Percentiles rank a stretch among this genome's conserved stretches.
phyloP scores from a whole-genome alignment of 2,888 invertebrate genomes.

The Meteorus cinctellus region DNA sequence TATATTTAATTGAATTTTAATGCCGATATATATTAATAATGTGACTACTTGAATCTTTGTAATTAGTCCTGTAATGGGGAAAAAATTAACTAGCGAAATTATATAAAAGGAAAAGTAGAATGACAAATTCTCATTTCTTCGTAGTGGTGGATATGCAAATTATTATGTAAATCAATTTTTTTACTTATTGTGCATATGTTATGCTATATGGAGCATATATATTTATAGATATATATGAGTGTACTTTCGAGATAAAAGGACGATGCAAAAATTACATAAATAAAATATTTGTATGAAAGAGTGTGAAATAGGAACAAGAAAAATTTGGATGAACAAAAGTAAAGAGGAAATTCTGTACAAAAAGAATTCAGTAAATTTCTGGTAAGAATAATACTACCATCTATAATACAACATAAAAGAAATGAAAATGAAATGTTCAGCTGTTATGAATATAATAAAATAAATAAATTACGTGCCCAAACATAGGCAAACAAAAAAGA shows the following conservation, averaged over 20 bases:
- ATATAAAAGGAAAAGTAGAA: neutral
- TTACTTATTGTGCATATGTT: neutral
- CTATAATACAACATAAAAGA: neutral
- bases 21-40: neutral
- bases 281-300: neutral
- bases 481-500: neutral
- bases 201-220: neutral
- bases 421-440: neutral
- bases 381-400: conserved; percentile 7
- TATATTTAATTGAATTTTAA: neutral
- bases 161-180: conserved; percentile 9
- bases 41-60: neutral
- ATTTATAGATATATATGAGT: neutral
- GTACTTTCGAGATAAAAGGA: conserved; percentile 36
- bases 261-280: conserved; percentile 27
- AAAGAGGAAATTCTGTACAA: conserved; percentile 38
- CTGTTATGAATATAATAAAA: neutral
- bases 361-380: neutral
- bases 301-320: conserved; percentile 1
- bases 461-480: neutral
- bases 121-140: neutral
- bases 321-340: conserved; percentile 14
- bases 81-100: neutral
- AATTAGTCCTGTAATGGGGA: neutral
- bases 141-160: neutral